phyloP scores from a whole-genome alignment of 2,888 invertebrate genomes.

The Drosophila pseudotalamancana region DNA sequence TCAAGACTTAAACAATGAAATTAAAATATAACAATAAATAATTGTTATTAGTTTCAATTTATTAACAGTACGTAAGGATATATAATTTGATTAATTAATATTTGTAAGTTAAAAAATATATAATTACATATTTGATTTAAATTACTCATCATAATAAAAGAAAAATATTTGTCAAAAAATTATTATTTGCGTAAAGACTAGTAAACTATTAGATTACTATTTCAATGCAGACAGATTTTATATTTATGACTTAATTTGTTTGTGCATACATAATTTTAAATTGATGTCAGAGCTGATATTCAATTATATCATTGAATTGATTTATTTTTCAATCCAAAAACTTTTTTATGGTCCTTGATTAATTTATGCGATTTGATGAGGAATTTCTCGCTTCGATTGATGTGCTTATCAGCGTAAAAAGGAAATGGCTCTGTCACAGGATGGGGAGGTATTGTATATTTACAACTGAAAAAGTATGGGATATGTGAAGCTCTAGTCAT shows the following conservation, averaged over 20 bases:
- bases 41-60: too few species aligned
- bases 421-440: neutral
- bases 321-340: slow-evolving; percentile 27
- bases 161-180: too few species aligned
- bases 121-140: too few species aligned
- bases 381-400: slow-evolving; percentile 33
- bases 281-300: slow-evolving; percentile 35
- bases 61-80: too few species aligned
- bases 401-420: slow-evolving; percentile 4
- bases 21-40: too few species aligned
- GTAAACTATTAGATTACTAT: too few species aligned
- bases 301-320: slow-evolving; percentile 40
- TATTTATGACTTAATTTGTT: neutral
- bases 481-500: neutral
- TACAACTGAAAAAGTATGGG: neutral
- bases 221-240: too few species aligned
- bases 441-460: slow-evolving; percentile 13
- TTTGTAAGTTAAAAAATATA: too few species aligned
- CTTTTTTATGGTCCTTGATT: slow-evolving; percentile 47
- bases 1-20: too few species aligned
- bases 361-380: slow-evolving; percentile 48
- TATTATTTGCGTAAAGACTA: too few species aligned
- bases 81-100: too few species aligned
- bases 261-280: slow-evolving; percentile 9
- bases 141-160: too few species aligned